Percentiles rank a stretch among this genome's conserved stretches.
These are phyloP conservation scores for Oryzias sinensis DNA, from an alignment of 2,797 vertebrate species.

Conservation along the genomic window DNA sequence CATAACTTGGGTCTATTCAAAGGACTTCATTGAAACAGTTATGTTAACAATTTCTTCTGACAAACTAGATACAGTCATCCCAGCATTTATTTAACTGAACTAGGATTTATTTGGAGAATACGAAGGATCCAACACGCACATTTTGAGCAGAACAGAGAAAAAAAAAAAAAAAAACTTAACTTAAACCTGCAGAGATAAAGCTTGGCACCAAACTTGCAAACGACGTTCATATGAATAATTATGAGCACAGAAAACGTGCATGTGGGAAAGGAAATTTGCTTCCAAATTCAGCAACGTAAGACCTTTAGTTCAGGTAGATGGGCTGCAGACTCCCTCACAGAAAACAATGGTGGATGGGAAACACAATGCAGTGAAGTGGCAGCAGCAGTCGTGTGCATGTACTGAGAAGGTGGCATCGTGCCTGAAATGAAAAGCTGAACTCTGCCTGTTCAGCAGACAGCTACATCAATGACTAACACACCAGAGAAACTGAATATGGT, in stretches of 20 bases:
- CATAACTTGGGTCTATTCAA: too few species aligned
- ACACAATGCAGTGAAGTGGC: slow-evolving; percentile 24
- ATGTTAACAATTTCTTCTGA: not conserved
- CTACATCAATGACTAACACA: slow-evolving; percentile 2
- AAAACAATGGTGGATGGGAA: slow-evolving; percentile 20
- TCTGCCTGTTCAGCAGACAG: slow-evolving; percentile 4
- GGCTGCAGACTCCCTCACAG: slow-evolving; percentile 19
- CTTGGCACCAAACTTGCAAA: slow-evolving; percentile 22
- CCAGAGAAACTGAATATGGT: not conserved
- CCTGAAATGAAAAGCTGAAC: slow-evolving; percentile 10
- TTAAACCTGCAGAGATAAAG: slow-evolving; percentile 14
- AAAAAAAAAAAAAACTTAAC: slow-evolving; percentile 5
- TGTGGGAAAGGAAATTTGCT: slow-evolving; percentile 16
- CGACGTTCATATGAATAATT: slow-evolving; percentile 38
- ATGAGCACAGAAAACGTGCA: slow-evolving; percentile 18
- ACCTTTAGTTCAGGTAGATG: slow-evolving; percentile 29
- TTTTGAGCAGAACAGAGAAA: slow-evolving; percentile 2
- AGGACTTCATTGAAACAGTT: too few species aligned
- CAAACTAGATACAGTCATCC: not conserved
- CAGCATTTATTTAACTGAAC: not conserved
- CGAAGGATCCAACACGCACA: slow-evolving; percentile 2
- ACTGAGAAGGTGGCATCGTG: slow-evolving; percentile 11
- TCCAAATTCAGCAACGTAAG: slow-evolving; percentile 17
- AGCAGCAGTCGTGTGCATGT: slow-evolving; percentile 23
- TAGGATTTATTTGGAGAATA: not conserved